A percentile compares a stretch with the other conserved stretches of the same genome.
Evolutionary conservation across 2,888 invertebrate species (phyloP).

Genomic region (Latrodectus elegans): DNA sequence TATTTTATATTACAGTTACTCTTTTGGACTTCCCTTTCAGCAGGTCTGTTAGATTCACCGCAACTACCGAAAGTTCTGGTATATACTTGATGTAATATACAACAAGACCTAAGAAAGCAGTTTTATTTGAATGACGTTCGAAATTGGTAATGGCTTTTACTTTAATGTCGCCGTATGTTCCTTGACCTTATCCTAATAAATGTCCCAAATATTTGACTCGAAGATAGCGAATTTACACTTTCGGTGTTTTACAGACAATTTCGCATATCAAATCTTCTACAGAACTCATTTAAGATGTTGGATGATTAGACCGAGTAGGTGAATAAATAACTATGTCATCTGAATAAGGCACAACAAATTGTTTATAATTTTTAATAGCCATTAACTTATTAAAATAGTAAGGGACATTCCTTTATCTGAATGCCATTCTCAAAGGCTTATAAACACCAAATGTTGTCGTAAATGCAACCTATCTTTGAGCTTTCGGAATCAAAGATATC

Average conservation of each 20-base stretch:
- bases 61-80: neutral
- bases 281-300: neutral
- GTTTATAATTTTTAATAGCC: neutral
- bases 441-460: too few species aligned
- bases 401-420: neutral
- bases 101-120: neutral
- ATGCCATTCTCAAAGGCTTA: too few species aligned
- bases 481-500: too few species aligned
- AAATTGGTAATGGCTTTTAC: too few species aligned
- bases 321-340: neutral
- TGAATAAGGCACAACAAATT: neutral
- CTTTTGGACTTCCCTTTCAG: neutral
- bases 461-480: too few species aligned
- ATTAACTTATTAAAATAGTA: neutral
- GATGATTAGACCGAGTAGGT: neutral
- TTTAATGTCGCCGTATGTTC: neutral
- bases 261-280: neutral
- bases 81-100: neutral
- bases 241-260: neutral
- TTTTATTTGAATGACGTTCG: neutral
- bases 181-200: neutral
- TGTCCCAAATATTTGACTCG: neutral
- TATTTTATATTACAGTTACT: neutral
- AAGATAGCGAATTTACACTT: neutral
- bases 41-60: neutral